Evolutionary conservation across 2,888 invertebrate genomes (phyloP).

Genomic region (Synergus japonicus): DNA sequence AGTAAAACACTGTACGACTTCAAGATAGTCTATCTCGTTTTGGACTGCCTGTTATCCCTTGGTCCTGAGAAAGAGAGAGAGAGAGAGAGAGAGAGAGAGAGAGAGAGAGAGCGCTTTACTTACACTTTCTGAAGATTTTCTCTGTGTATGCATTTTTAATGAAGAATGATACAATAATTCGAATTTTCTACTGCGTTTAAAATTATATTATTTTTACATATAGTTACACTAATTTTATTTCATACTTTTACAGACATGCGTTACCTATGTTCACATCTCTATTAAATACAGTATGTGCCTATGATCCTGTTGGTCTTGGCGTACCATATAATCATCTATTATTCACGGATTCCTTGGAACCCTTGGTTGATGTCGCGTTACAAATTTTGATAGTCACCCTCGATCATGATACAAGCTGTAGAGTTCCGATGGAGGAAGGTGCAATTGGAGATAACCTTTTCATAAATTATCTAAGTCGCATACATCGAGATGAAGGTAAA

Average conservation of each 20-base stretch:
- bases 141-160: too few species aligned
- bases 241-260: slow-evolving; percentile 84
- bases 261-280: slow-evolving; percentile 98
- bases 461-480: slow-evolving; percentile 98
- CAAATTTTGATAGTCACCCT: slow-evolving; percentile 97
- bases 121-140: too few species aligned
- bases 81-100: too few species aligned
- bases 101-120: too few species aligned
- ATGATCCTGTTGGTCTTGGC: slow-evolving; percentile 99
- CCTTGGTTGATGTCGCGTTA: slow-evolving; percentile 94
- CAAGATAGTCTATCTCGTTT: too few species aligned
- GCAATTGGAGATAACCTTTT: slow-evolving; percentile 92
- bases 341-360: slow-evolving; percentile 95
- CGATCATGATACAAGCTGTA: slow-evolving; percentile 91
- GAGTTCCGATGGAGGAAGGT: slow-evolving; percentile 80
- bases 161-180: background rate
- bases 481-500: slow-evolving; percentile 94
- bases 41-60: too few species aligned
- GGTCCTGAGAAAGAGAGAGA: too few species aligned
- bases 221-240: slow-evolving; percentile 14
- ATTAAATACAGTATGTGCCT: slow-evolving; percentile 96
- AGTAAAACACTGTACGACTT: too few species aligned
- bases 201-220: background rate
- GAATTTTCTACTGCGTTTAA: background rate
- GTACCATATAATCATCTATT: slow-evolving; percentile 98